Evolutionary conservation across 2,797 vertebrate genomes (phyloP), one percentile per base, ranked within the genome.

Genomic region (Poeciliopsis gracilis): DNA sequence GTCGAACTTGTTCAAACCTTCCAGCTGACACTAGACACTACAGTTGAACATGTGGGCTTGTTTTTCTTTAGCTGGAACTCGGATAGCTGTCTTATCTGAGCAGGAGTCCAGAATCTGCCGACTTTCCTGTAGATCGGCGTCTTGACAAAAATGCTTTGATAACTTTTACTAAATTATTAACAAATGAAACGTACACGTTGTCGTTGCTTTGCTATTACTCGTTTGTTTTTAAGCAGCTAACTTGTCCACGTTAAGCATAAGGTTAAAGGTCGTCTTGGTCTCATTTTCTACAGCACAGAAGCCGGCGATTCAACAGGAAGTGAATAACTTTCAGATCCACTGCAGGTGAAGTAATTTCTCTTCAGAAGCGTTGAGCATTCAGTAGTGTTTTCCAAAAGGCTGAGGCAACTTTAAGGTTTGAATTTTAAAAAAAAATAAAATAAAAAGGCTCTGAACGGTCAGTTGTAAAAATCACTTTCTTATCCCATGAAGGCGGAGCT

Each of bases 371-470:
- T 69, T 3, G 38, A 43, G 66, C n/a, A 41, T 15, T 69, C 38
- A 12, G 36, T 69, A 43, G 66, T 41, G 38, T 43, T 41, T 43
- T 41, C 66, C 25, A 25, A 67, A 67, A 8, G 51, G 18, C 9
- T 0, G 47, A 75, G 55, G 75, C 66, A 57, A 20, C 47, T 53
- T n/a, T 76, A 79, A 82, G 55, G 23, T 77, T 63, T 36, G 30
- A 63, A 18, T 63, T 41, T 36, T 36, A n/a, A n/a, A n/a, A 33
- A 33, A 33, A 33, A 33, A 33, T 3, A 20, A 49, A 61, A 61
- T 15, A 12, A 4, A 5, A 15, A 57, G 20, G 5, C 30, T 66
- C 63, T 67, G 20, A 38, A 41, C 41, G 38, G 61, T 61, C 57
- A 33, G 28, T 61, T 61, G 11, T 61, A 61, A 30, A 28, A 59